Conservation (phyloP, 2,888 invertebrate genomes). For the Lasioglossum calceatum region DNA sequence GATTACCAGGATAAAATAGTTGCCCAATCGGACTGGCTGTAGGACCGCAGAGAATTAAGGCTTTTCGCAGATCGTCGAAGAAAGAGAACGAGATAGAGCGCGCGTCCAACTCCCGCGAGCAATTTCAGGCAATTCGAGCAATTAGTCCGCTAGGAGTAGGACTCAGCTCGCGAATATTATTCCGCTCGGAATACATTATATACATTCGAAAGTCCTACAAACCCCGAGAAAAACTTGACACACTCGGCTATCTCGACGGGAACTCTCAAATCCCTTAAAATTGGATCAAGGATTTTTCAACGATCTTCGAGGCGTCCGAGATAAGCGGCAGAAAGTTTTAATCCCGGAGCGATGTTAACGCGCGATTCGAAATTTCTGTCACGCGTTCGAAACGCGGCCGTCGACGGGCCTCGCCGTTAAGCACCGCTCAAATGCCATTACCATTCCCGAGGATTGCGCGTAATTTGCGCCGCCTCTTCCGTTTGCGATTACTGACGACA, state of each 20-base stretch:
- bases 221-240: background rate
- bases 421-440: background rate
- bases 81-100: background rate
- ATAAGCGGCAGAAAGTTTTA: background rate
- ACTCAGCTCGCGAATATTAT: background rate
- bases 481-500: background rate
- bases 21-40: background rate
- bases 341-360: background rate
- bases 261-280: background rate
- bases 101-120: background rate
- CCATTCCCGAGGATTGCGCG: background rate
- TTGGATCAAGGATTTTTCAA: slow-evolving; percentile 8
- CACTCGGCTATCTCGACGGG: background rate
- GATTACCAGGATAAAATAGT: background rate
- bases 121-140: slow-evolving; percentile 3
- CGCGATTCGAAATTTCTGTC: background rate
- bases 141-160: background rate
- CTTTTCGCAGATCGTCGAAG: background rate
- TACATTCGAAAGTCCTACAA: background rate
- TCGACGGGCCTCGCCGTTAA: background rate
- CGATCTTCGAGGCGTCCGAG: background rate
- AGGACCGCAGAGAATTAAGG: no score
- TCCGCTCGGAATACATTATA: background rate
- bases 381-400: background rate
- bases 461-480: background rate